Evolutionary conservation across 1,140 invertebrate species (phyloP).

Genomic region (Cotesia vestalis): DNA sequence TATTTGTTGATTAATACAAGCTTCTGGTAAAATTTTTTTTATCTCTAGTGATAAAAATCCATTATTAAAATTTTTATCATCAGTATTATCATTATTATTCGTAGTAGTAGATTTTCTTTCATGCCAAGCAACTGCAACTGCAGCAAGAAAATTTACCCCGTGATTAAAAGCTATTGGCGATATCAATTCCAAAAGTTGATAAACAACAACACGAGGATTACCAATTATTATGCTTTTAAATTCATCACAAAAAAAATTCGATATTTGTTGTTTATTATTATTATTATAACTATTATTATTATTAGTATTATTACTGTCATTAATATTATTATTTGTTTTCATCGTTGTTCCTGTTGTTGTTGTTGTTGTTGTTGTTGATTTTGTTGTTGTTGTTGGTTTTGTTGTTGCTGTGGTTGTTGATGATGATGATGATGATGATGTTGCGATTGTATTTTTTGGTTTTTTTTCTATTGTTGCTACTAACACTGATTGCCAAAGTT

Average conservation of each 20-base stretch:
- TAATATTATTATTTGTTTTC: too few species aligned
- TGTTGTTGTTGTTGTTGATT: too few species aligned
- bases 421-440: too few species aligned
- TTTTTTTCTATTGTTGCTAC: slow-evolving; percentile 49
- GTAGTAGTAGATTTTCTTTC: slow-evolving; percentile 70
- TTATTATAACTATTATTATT: too few species aligned
- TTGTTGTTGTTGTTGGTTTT: too few species aligned
- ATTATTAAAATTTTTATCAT: slow-evolving; percentile 7
- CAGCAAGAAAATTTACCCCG: slow-evolving; percentile 82
- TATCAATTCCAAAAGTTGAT: slow-evolving; percentile 84
- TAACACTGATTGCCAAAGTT: slow-evolving; percentile 81
- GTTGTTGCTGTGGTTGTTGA: too few species aligned
- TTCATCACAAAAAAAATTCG: slow-evolving; percentile 57
- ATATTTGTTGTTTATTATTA: too few species aligned
- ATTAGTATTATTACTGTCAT: too few species aligned
- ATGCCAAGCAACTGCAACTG: slow-evolving; percentile 90
- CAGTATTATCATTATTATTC: slow-evolving; percentile 40
- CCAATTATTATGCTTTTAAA: slow-evolving; percentile 67
- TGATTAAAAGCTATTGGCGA: slow-evolving; percentile 90
- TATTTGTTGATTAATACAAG: slow-evolving; percentile 77
- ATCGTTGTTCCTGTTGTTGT: too few species aligned
- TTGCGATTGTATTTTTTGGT: too few species aligned
- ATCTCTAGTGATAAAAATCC: too few species aligned
- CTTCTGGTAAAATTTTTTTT: slow-evolving; percentile 68
- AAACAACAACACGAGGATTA: slow-evolving; percentile 74